phyloP scores from a whole-genome alignment of 2,888 invertebrate genomes.

The Thumatha senex region DNA sequence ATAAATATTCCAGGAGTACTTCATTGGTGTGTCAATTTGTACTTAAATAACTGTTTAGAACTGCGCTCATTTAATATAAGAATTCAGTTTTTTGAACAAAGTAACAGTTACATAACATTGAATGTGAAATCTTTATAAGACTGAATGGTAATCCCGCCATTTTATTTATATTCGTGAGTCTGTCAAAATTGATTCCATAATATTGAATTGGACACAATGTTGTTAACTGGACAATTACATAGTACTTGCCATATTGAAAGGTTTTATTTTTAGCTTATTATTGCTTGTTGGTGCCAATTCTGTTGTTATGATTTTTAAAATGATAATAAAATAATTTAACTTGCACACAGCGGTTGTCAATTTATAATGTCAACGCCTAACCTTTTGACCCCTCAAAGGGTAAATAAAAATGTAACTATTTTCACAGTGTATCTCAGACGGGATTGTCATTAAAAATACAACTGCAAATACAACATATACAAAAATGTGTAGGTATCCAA shows the following conservation, averaged over 20 bases:
- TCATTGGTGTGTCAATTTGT: slow-evolving; percentile 38
- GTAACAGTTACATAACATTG: slow-evolving; percentile 29
- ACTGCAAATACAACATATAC: no score
- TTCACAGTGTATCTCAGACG: no score
- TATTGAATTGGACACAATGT: slow-evolving; percentile 26
- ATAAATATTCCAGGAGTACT: slow-evolving; percentile 20
- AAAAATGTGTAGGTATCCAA: no score
- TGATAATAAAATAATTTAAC: not conserved
- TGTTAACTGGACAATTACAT: slow-evolving; percentile 43
- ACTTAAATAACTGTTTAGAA: slow-evolving; percentile 49
- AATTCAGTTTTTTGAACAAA: slow-evolving; percentile 43
- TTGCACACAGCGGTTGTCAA: no score
- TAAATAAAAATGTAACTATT: no score
- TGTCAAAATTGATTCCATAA: slow-evolving; percentile 15
- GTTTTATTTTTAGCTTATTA: slow-evolving; percentile 40
- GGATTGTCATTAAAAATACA: no score
- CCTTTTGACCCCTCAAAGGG: no score
- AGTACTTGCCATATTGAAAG: slow-evolving; percentile 53
- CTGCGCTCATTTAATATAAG: slow-evolving; percentile 38
- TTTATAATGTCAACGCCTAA: no score
- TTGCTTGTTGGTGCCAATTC: not conserved
- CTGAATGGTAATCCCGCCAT: slow-evolving; percentile 46
- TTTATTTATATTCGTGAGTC: slow-evolving; percentile 13
- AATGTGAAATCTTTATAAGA: slow-evolving; percentile 49
- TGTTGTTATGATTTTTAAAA: not conserved